Evolutionary conservation across 2,797 vertebrate species (phyloP).

Genomic region (Leptoclinus maculatus): DNA sequence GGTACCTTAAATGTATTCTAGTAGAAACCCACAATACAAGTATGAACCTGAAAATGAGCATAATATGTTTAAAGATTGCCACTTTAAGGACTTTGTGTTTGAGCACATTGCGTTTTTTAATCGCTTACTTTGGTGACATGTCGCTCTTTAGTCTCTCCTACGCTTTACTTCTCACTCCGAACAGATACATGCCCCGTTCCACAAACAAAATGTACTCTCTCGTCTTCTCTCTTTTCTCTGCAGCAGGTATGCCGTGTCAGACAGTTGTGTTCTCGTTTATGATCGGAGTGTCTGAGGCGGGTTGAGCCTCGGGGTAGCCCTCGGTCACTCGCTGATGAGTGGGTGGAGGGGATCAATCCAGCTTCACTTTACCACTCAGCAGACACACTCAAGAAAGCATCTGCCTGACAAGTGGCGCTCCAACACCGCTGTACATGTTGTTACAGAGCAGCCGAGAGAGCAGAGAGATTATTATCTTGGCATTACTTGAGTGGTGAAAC

Average conservation of each 20-base stretch:
- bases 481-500: slow-evolving; percentile 66
- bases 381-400: slow-evolving; percentile 51
- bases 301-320: slow-evolving; percentile 57
- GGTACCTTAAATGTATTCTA: neutral
- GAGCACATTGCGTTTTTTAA: neutral
- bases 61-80: neutral
- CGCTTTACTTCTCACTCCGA: neutral
- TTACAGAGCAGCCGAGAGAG: slow-evolving; percentile 68
- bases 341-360: slow-evolving; percentile 60
- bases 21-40: neutral
- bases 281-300: slow-evolving; percentile 50
- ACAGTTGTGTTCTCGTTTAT: slow-evolving; percentile 40
- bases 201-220: slow-evolving; percentile 8
- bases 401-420: slow-evolving; percentile 59
- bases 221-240: neutral
- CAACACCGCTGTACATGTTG: slow-evolving; percentile 61
- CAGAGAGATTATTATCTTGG: slow-evolving; percentile 68
- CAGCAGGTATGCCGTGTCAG: slow-evolving; percentile 38
- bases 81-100: slow-evolving; percentile 1
- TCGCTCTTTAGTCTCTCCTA: neutral
- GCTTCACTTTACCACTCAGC: slow-evolving; percentile 57
- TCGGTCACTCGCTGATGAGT: slow-evolving; percentile 61
- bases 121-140: slow-evolving; percentile 5
- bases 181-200: slow-evolving; percentile 24
- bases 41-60: neutral